Evolutionary conservation across 2,113 vertebrate genomes (phyloP).

Genomic region (Ivindomyrus marchei): DNA sequence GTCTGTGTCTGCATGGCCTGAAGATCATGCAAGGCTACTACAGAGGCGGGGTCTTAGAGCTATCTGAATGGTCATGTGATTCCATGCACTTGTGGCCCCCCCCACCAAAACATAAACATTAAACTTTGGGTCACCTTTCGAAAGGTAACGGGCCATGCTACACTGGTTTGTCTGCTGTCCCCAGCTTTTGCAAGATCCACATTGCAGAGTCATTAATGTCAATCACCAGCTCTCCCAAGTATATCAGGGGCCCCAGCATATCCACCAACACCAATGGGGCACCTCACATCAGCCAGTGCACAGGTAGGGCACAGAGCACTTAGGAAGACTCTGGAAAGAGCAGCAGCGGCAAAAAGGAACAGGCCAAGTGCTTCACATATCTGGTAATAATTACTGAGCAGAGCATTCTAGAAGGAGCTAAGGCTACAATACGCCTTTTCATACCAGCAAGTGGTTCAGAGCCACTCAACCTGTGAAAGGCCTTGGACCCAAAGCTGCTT

Average conservation of each 20-base stretch:
- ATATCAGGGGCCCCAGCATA: not conserved
- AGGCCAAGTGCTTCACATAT: not conserved
- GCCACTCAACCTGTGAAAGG: not conserved
- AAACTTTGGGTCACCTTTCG: not conserved
- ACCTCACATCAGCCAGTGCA: not conserved
- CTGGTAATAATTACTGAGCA: not conserved
- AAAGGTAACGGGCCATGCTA: not conserved
- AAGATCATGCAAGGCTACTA: not conserved
- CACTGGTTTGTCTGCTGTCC: not conserved
- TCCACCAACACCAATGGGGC: not conserved
- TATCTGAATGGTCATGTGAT: not conserved
- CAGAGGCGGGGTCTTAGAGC: not conserved
- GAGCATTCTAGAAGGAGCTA: not conserved
- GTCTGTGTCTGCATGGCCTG: not conserved
- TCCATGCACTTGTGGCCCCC: not conserved
- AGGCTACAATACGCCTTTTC: not conserved
- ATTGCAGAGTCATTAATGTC: not conserved
- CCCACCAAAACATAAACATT: not conserved
- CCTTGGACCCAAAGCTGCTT: not conserved
- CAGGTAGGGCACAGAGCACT: not conserved
- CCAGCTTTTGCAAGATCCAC: not conserved
- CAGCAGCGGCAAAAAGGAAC: not conserved
- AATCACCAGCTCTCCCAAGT: not conserved
- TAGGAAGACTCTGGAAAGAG: not conserved
- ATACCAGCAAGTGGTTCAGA: not conserved